Evolutionary conservation across 1,140 invertebrate genomes (phyloP), one percentile per base, ranked within the genome.

Genomic region (Atta texana): DNA sequence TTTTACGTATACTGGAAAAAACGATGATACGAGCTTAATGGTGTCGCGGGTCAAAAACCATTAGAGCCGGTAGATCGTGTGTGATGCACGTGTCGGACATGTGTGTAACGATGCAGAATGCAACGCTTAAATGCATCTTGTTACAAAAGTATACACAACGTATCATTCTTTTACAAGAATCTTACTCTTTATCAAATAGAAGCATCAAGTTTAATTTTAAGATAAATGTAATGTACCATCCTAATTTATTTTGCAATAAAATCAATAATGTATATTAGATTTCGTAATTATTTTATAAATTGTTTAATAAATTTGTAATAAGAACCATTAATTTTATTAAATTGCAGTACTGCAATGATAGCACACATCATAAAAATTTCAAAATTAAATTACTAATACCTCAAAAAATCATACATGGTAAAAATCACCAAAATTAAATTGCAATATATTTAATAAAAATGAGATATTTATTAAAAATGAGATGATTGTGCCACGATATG

Each of bases 21-120:
- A 75, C 55, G 69, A 75, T 75, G 69, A 75, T 84, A 81, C 12
- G 69, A 74, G 55, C 14, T 55, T 84, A 84, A 84, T 84, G 80
- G 57, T 84, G 80, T 84, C 55, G 80, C 69, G 80, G 69, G 69
- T 84, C 69, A 84, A 75, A 84, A 84, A 84, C 80, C 80, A 84
- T 84, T 84, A 84, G 55, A 75, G 14, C n/a, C 55, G 31, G 44
- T 84, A 14, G 69, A 4, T 61, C 71, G 68, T 64, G 31, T 55
- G 84, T n/a, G 49, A 63, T 76, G 66, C 80, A 87, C 82, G 69
- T 85, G 81, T 74, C 59, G 18, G 34, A 85, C 86, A 86, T 86
- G 63, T 86, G 82, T 55, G 81, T 69, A 10, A 63, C 71, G 28
- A 39, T 75, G 76, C 66, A 21, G 63, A 55, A 51, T 80, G 21